These are phyloP conservation scores for Tachina grossa DNA, from an alignment of 2,888 invertebrate species.

Conservation along the genomic window DNA sequence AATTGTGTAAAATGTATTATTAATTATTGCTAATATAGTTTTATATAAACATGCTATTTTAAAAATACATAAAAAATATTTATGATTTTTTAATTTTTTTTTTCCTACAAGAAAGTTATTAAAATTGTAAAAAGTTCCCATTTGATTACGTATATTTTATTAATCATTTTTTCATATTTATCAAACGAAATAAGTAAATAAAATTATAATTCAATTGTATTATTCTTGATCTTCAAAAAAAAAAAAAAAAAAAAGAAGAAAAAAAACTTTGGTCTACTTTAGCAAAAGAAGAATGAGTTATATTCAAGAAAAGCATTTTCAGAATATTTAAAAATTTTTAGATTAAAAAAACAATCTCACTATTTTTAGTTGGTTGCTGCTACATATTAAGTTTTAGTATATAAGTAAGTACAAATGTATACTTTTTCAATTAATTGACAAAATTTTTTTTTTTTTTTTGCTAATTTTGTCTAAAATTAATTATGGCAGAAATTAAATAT, in stretches of 20 bases:
- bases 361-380: constrained; percentile 33
- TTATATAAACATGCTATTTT: constrained; percentile 49
- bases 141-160: constrained; percentile 76
- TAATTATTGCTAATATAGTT: constrained; percentile 33
- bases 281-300: neutral
- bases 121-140: constrained; percentile 73
- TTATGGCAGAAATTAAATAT: constrained; percentile 62
- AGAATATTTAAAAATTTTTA: constrained; percentile 67
- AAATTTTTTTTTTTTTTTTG: constrained; percentile 15
- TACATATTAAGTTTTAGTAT: constrained; percentile 24
- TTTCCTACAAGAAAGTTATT: constrained; percentile 49
- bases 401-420: neutral
- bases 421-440: constrained; percentile 44
- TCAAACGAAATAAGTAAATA: constrained; percentile 11
- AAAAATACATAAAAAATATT: constrained; percentile 56
- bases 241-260: no score
- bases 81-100: constrained; percentile 24
- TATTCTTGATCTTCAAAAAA: constrained; percentile 24
- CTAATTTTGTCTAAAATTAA: constrained; percentile 45
- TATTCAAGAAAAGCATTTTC: constrained; percentile 60
- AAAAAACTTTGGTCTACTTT: constrained; percentile 62
- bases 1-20: constrained; percentile 45
- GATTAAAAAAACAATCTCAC: constrained; percentile 39
- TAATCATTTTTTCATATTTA: constrained; percentile 45
- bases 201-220: neutral